Evolutionary conservation across 2,888 invertebrate species (phyloP).

Genomic region (Drosophila incognita): DNA sequence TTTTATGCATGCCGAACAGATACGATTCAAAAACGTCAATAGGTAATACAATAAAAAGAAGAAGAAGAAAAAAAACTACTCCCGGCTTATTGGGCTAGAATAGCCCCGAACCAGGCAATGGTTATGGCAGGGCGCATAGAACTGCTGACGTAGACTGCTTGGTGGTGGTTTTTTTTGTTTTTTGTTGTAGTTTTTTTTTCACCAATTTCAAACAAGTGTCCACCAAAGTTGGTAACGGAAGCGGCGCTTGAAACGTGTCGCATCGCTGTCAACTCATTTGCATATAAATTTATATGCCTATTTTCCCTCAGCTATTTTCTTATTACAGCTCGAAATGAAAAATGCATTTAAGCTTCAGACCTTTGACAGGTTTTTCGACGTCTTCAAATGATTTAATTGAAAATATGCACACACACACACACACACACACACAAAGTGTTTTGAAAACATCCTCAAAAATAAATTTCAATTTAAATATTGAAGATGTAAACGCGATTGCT

Average conservation of each 20-base stretch:
- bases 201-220: slow-evolving; percentile 66
- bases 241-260: slow-evolving; percentile 72
- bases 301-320: slow-evolving; percentile 48
- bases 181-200: slow-evolving; percentile 5
- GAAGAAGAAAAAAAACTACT: slow-evolving; percentile 5
- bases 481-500: slow-evolving; percentile 32
- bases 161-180: slow-evolving; percentile 23
- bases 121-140: slow-evolving; percentile 7
- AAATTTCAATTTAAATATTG: slow-evolving; percentile 48
- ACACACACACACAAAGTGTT: slow-evolving; percentile 56
- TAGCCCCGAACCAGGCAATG: slow-evolving; percentile 26
- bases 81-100: slow-evolving; percentile 62
- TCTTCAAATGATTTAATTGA: slow-evolving; percentile 71
- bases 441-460: slow-evolving; percentile 44
- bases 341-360: slow-evolving; percentile 58
- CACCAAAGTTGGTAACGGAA: slow-evolving; percentile 60
- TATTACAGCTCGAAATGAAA: slow-evolving; percentile 21
- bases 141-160: not conserved
- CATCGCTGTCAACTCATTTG: slow-evolving; percentile 63
- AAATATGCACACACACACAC: slow-evolving; percentile 54
- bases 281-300: slow-evolving; percentile 55
- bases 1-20: slow-evolving; percentile 41
- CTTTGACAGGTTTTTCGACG: slow-evolving; percentile 69
- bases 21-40: slow-evolving; percentile 33
- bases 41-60: slow-evolving; percentile 35